Evolutionary conservation across 92 coral and sea anemone genomes (phyloP), one percentile per base, ranked within the genome.

Genomic region (Muricea muricata): DNA sequence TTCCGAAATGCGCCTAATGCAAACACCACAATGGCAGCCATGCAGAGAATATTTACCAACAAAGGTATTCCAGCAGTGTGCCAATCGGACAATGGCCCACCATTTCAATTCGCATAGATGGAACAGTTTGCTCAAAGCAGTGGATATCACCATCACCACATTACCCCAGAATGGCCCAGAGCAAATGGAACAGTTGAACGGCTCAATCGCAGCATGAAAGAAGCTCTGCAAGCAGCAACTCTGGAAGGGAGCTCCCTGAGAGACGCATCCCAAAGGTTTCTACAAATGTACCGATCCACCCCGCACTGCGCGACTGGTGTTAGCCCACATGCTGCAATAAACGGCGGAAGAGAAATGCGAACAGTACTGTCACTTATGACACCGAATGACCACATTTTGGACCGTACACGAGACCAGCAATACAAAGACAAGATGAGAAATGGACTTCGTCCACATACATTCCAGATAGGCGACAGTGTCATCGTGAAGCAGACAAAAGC

Each of bases 11-110:
- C 81, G 52, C 66, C 66, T 10, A 70, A 31, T 30, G 73, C 66
- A 30, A 79, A 75, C 18, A 80, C 90, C 34, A 75, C 83, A 66
- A 78, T 33, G 24, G 24, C 57, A 28, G 71, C 48, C 78, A 86
- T 28, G 66, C 76, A 46, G 73, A 47, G 1, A 11, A 75, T 75
- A 37, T 80, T 80, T 68, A 71, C 81, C 68, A 47, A 24, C 71
- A 48, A 80, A 65, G 86, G 89, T 13, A 52, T 87, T 23, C 66
- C 86, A 29, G 65, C 21, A 50, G 83, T 74, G 25, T 50, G 82
- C 72, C 86, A 77, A 21, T 79, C 89, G n/a, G 89, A 86, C 73
- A 86, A 79, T 33, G 89, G 81, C 14, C 6, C 74, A 35, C 82
- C 82, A 18, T 77, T 87, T 37, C 81, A 79, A 41, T 87, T 86